Evolutionary conservation across 2,113 vertebrate genomes (phyloP), one percentile per base, ranked within the genome.

Genomic region (Ovibos moschatus): DNA sequence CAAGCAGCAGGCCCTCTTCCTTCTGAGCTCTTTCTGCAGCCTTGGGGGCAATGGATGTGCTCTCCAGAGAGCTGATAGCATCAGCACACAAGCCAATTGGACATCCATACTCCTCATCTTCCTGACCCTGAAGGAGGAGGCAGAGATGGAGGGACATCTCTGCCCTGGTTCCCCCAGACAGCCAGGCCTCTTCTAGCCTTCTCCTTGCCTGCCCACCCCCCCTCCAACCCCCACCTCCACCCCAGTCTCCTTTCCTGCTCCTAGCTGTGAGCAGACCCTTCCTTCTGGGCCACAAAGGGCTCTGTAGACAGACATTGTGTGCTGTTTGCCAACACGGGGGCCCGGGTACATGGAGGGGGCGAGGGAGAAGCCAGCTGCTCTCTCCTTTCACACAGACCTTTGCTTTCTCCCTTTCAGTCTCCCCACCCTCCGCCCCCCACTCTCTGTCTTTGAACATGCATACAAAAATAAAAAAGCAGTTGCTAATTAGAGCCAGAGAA

Each of bases 401-500:
- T 95, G 93, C 97, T 94, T 97, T 97, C 97, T 97, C 55, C 87
- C 97, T 94, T 95, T 97, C 94, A 89, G 19, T 76, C 93, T 84
- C 81, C 50, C 62, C 50, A 78, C 1, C 9, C 10, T 19, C n/a
- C 0, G 74, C 67, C 19, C 67, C 67, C n/a, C 1, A 5, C 88
- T 95, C 84, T 89, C 88, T 90, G 96, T 94, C 83, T 98, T 97
- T 98, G 97, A 98, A 97, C 78, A 78, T 76, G 93, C 94, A 98
- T 94, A 97, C 95, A 98, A 60, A 97, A 90, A 89, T 85, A 57
- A 92, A 92, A 97, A 98, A 97, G 98, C 93, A 94, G 93, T 98
- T 97, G 96, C 98, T 98, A 98, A 98, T 98, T 98, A 98, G 97
- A 98, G 96, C 95, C 83, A 92, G 89, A 98, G 97, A 98, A 98